These are phyloP conservation scores for Alloscopus bannaensis DNA, from an alignment of 2,888 invertebrate species.

Conservation along the genomic window DNA sequence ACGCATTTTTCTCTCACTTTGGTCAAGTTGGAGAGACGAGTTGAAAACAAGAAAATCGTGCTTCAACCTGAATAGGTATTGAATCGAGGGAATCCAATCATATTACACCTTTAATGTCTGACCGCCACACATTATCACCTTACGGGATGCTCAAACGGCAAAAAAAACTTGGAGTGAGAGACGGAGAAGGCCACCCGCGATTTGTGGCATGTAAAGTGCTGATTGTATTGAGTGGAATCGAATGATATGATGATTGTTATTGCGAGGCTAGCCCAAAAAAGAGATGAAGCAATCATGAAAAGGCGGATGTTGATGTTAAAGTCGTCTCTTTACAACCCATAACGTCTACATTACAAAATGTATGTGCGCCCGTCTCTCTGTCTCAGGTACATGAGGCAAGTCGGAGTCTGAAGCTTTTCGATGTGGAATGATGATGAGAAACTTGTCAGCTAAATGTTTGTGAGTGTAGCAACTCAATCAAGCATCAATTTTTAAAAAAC, in stretches of 20 bases:
- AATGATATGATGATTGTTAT: conserved; percentile 18
- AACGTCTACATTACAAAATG: too few species aligned
- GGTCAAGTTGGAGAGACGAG: not conserved
- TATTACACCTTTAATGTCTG: too few species aligned
- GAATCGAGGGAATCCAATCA: conserved; percentile 59
- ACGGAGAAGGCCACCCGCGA: conserved; percentile 65
- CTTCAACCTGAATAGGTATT: conserved; percentile 52
- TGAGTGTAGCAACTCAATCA: too few species aligned
- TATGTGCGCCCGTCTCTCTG: too few species aligned
- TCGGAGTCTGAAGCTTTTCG: too few species aligned
- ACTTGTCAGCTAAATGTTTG: too few species aligned
- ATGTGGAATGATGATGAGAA: too few species aligned
- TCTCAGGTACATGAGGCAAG: too few species aligned
- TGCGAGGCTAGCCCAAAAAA: not conserved
- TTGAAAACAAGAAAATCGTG: conserved; percentile 55
- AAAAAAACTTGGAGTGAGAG: not conserved
- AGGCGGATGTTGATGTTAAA: conserved; percentile 5
- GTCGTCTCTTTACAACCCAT: too few species aligned
- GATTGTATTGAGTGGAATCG: conserved; percentile 47
- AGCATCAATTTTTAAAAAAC: too few species aligned
- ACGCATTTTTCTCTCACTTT: not conserved
- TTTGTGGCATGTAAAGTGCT: conserved; percentile 31
- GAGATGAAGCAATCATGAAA: conserved; percentile 4
- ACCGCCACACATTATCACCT: too few species aligned
- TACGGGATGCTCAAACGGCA: too few species aligned